Conservation (phyloP, 53 echinoderm and acorn worm species). For the Holothuria leucospilota region DNA sequence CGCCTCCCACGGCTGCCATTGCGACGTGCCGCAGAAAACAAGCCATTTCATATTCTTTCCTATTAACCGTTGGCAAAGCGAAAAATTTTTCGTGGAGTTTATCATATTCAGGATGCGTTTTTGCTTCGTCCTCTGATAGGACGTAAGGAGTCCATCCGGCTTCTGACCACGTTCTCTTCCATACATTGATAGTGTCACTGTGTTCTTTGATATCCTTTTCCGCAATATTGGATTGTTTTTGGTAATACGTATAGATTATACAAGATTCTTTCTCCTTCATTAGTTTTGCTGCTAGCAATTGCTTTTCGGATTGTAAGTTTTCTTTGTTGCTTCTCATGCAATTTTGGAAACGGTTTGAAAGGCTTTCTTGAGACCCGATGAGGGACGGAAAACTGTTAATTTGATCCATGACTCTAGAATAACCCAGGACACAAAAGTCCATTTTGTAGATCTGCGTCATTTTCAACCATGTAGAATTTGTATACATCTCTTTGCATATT, state of each 20-base stretch:
- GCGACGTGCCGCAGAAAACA: neutral
- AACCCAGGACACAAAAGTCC: conserved; percentile 29
- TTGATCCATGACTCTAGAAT: conserved; percentile 8
- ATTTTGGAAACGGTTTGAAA: too few species aligned
- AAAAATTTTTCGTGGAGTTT: neutral
- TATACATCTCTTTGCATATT: conserved; percentile 12
- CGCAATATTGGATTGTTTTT: neutral
- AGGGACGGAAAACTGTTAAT: neutral
- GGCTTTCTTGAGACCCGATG: too few species aligned
- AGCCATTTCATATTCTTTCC: conserved; percentile 11
- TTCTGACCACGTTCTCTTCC: neutral
- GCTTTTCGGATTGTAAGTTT: too few species aligned
- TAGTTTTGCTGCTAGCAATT: too few species aligned
- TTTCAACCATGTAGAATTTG: neutral
- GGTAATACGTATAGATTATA: neutral
- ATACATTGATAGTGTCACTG: neutral
- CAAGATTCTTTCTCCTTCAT: neutral
- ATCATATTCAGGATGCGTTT: neutral
- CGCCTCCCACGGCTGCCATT: conserved; percentile 9
- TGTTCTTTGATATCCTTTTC: neutral
- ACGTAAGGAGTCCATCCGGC: neutral
- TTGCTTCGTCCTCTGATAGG: neutral
- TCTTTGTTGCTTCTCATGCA: too few species aligned
- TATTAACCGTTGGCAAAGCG: neutral
- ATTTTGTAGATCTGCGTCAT: conserved; percentile 36